phyloP scores from a whole-genome alignment of 92 coral and sea anemone genomes.

The Pocillopora grandis region DNA sequence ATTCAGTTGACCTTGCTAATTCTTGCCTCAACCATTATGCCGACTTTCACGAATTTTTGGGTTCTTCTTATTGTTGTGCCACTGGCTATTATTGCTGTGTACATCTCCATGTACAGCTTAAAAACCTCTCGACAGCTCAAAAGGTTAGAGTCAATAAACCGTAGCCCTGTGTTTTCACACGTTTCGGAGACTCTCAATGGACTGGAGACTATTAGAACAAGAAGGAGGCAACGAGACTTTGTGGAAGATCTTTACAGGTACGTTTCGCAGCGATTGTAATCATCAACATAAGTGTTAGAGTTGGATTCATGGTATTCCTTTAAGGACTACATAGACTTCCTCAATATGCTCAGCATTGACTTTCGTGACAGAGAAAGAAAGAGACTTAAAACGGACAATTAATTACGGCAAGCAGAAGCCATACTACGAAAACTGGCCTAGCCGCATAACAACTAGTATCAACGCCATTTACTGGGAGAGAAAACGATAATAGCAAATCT shows the following conservation, averaged over 20 bases:
- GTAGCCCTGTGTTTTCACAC: constrained; percentile 33
- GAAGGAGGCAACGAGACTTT: constrained; percentile 4
- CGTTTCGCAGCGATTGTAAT: too few relatives aligned
- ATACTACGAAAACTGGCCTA: too few relatives aligned
- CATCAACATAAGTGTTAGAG: too few relatives aligned
- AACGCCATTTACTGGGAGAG: too few relatives aligned
- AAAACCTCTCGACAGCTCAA: constrained; percentile 19
- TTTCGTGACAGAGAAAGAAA: too few relatives aligned
- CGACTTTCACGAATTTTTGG: neutral
- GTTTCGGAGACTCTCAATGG: constrained; percentile 30
- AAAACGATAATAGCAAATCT: too few relatives aligned
- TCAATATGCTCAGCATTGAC: too few relatives aligned
- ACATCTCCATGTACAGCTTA: neutral
- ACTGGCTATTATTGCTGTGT: neutral
- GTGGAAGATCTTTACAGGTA: constrained; percentile 18
- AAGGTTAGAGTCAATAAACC: constrained; percentile 23
- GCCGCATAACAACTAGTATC: too few relatives aligned
- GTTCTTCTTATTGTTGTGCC: neutral
- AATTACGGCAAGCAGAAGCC: too few relatives aligned
- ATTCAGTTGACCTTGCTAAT: neutral
- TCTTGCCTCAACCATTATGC: neutral
- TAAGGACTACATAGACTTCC: too few relatives aligned
- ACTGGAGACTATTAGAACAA: constrained; percentile 16
- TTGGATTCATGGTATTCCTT: too few relatives aligned
- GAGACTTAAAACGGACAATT: too few relatives aligned